These are phyloP conservation scores for Zaprionus kolodkinae DNA, from an alignment of 1,140 invertebrate genomes.

Conservation along the genomic window DNA sequence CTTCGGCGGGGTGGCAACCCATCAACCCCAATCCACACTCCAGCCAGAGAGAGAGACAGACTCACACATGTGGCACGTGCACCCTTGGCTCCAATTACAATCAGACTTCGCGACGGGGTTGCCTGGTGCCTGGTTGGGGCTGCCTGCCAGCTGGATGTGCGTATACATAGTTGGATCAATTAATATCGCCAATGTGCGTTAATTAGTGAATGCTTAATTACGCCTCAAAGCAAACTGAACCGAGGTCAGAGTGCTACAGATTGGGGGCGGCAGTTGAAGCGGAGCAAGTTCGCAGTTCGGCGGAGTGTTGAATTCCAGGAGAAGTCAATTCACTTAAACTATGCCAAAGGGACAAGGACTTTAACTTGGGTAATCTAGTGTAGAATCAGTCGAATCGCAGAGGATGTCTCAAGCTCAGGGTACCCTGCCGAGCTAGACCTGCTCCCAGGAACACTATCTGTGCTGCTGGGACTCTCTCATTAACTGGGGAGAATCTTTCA, in stretches of 20 bases:
- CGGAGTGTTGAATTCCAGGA: background rate
- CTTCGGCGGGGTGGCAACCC: background rate
- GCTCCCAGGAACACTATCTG: no score
- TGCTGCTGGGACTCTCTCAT: background rate
- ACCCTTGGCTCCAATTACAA: conserved; percentile 57
- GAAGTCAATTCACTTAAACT: background rate
- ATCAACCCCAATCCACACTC: no score
- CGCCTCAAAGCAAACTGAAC: conserved; percentile 18
- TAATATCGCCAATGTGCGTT: conserved; percentile 60
- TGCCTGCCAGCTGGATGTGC: background rate
- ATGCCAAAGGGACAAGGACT: background rate
- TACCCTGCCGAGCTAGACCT: no score
- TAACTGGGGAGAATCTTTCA: background rate
- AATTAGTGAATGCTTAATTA: conserved; percentile 66
- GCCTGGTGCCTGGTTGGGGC: conserved; percentile 4
- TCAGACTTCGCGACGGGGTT: conserved; percentile 40
- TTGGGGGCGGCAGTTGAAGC: no score
- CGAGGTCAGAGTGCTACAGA: background rate
- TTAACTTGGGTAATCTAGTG: no score
- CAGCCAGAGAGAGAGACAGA: no score
- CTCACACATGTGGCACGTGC: conserved; percentile 17
- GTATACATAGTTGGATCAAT: conserved; percentile 49
- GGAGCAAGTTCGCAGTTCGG: background rate
- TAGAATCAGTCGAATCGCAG: no score
- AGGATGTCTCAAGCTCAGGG: no score